Evolutionary conservation across 2,797 vertebrate species (phyloP), one percentile per base, ranked within the genome.

Genomic region (Heterohyrax brucei): DNA sequence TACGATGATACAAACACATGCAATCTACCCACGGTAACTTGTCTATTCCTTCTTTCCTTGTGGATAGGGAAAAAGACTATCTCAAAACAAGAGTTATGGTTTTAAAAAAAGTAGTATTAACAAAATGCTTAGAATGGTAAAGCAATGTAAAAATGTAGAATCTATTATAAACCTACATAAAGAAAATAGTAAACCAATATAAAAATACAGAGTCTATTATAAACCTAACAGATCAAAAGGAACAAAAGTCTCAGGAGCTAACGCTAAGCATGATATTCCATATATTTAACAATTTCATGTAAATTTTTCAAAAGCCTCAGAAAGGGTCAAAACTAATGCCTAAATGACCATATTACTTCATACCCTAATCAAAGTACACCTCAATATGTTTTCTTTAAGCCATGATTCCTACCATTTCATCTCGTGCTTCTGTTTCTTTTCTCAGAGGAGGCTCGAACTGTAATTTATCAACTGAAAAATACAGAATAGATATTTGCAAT

Each of bases 401-500:
- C 3, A 5, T 21, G 73, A 81, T 78, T 88, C 97, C 98, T 98
- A 99, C 99, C 99, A 99, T 99, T 98, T 99, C 99, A 97, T 99
- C 99, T 87, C 99, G 99, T 96, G 99, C 99, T 98, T 99, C 99
- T 0, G 99, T 99, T 98, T 99, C 99, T 97, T 99, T 99, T 97
- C 98, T 97, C 14, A 99, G 98, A 5, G 99, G 99, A 28, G 99
- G 99, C 97, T 99, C 99, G 98, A 99, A 99, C 93, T 99, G 99
- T 96, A 99, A 97, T 98, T 99, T 99, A 97, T 99, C 99, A 96
- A 99, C 99, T 99, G 97, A 39, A 98, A 98, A 97, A 98, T 81
- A 96, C 0, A 64, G 75, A 97, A 94, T 16, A 96, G 28, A 91
- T 84, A 93, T 39, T 77, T 62, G 89, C 24, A 92, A 91, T 33